Conservation (phyloP, 2,113 vertebrate genomes). For the Coptodon bakossiorum region DNA sequence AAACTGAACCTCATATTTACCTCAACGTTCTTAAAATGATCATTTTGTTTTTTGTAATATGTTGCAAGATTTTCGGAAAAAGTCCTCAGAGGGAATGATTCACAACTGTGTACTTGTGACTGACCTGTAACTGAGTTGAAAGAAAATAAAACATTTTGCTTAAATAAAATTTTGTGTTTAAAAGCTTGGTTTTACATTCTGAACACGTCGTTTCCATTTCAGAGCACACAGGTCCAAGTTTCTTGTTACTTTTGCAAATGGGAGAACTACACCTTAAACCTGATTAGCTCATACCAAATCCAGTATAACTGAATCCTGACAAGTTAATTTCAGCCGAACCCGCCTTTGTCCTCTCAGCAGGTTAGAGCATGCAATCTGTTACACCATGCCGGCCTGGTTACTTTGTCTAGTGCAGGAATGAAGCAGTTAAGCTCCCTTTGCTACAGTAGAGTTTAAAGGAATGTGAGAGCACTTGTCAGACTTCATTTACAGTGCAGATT, state of each 20-base stretch:
- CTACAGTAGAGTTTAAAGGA: not conserved
- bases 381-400: too few species aligned
- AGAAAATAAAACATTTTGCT: not conserved
- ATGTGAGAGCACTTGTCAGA: conserved; percentile 23
- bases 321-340: not conserved
- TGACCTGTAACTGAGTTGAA: conserved; percentile 1
- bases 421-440: not conserved
- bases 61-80: not conserved
- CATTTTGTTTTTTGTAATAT: not conserved
- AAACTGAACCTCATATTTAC: conserved; percentile 21
- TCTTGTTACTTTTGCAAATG: not conserved
- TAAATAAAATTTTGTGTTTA: not conserved
- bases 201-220: not conserved
- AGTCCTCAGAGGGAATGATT: not conserved
- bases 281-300: not conserved
- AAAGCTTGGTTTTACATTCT: not conserved
- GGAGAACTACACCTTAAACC: not conserved
- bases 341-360: not conserved
- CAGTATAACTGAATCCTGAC: conserved; percentile 11
- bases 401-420: not conserved
- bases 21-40: not conserved
- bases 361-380: not conserved
- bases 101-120: not conserved
- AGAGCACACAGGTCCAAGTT: not conserved
- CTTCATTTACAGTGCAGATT: not conserved